phyloP scores from a whole-genome alignment of 1,140 invertebrate species.

The Halictus rubicundus region DNA sequence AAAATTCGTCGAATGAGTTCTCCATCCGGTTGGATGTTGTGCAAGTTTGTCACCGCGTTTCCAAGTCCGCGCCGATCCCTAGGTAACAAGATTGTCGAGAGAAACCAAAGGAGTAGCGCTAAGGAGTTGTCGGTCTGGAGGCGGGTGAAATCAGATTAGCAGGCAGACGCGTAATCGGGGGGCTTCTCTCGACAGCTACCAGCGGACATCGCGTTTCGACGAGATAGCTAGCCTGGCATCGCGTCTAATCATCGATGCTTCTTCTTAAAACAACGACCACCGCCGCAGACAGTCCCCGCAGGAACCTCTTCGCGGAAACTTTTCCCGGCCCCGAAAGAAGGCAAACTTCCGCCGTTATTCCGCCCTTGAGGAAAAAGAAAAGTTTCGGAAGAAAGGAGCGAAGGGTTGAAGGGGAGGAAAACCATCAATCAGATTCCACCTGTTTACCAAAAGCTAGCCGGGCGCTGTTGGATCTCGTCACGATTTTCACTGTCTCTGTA shows the following conservation, averaged over 20 bases:
- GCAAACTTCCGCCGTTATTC: too few species aligned
- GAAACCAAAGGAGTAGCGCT: conserved; percentile 78
- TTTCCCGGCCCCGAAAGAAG: too few species aligned
- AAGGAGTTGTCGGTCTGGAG: conserved; percentile 76
- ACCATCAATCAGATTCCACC: neutral
- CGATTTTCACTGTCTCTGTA: conserved; percentile 30
- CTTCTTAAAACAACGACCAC: neutral
- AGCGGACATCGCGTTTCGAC: conserved; percentile 54
- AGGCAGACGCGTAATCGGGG: conserved; percentile 71
- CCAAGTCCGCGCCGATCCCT: conserved; percentile 65
- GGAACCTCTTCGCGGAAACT: too few species aligned
- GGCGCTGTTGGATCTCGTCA: conserved; percentile 1
- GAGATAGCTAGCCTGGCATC: neutral
- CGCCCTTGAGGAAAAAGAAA: neutral
- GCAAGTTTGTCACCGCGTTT: conserved; percentile 46
- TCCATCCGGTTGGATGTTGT: conserved; percentile 11
- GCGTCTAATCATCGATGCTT: conserved; percentile 22
- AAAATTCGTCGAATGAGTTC: neutral
- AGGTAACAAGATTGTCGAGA: conserved; percentile 76
- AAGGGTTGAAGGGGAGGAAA: neutral
- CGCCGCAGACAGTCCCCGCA: neutral
- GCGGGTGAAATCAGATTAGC: conserved; percentile 75
- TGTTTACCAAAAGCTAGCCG: neutral
- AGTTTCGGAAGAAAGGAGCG: neutral
- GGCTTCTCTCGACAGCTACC: conserved; percentile 70